Percentiles rank a stretch among this genome's conserved stretches.
These are phyloP conservation scores for Ophiodon elongatus DNA, from an alignment of 2,113 vertebrate genomes.

Conservation along the genomic window DNA sequence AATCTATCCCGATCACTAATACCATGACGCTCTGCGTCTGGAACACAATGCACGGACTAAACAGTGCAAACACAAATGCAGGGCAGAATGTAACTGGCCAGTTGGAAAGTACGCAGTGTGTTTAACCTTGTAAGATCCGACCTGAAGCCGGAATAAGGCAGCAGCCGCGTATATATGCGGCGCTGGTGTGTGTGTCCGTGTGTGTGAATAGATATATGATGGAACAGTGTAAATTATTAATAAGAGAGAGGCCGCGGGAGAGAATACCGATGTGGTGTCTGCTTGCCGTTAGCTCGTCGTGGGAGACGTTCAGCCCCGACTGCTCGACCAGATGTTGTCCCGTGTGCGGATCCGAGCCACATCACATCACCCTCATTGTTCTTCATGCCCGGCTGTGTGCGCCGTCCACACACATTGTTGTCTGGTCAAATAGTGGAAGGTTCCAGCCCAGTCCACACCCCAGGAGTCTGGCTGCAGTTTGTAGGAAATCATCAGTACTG, in stretches of 20 bases:
- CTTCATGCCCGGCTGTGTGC: constrained; percentile 4
- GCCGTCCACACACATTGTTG: constrained; percentile 1
- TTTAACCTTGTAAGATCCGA: neutral
- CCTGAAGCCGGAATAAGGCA: neutral
- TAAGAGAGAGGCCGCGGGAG: constrained; percentile 16
- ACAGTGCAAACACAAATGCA: neutral
- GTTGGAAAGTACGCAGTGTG: neutral
- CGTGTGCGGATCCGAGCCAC: constrained; percentile 24
- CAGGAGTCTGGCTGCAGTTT: neutral
- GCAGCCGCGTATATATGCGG: neutral
- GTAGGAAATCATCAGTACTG: neutral
- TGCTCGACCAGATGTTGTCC: constrained; percentile 45
- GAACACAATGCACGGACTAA: neutral
- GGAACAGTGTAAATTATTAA: constrained; percentile 66
- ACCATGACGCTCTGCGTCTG: neutral
- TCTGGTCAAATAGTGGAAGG: neutral
- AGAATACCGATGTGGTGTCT: constrained; percentile 13
- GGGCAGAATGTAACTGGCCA: neutral
- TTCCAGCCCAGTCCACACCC: neutral
- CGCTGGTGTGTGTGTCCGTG: neutral
- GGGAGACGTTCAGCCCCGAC: constrained; percentile 24
- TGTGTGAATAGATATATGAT: constrained; percentile 53
- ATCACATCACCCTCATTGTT: constrained; percentile 31
- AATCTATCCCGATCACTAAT: neutral
- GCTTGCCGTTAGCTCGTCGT: constrained; percentile 17